These are phyloP conservation scores for Chaetogeoica ovagalla DNA, from an alignment of 2,888 invertebrate species.

Conservation along the genomic window DNA sequence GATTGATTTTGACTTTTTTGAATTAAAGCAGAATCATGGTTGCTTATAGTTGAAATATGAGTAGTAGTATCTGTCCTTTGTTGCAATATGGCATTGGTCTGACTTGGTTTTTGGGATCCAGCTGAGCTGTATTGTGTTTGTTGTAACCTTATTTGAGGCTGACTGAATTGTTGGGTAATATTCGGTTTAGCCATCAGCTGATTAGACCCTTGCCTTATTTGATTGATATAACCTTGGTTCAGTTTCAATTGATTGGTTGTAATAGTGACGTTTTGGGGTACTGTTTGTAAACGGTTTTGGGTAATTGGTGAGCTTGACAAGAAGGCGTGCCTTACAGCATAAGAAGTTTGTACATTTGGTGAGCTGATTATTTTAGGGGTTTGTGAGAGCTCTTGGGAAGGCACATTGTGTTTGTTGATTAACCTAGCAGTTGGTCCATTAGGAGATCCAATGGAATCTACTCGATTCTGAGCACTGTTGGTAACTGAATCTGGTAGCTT, in stretches of 20 bases:
- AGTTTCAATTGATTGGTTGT: constrained; percentile 49
- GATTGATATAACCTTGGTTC: constrained; percentile 50
- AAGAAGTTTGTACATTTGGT: constrained; percentile 50
- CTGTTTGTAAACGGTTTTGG: constrained; percentile 48
- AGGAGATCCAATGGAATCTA: constrained; percentile 52
- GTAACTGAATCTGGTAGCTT: constrained; percentile 50
- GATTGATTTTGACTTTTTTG: constrained; percentile 41
- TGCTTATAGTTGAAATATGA: constrained; percentile 26
- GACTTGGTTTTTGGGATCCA: constrained; percentile 47
- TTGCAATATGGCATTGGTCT: constrained; percentile 47
- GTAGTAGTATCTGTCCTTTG: constrained; percentile 48
- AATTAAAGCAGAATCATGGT: constrained; percentile 28
- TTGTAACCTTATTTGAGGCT: constrained; percentile 49
- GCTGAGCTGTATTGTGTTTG: constrained; percentile 46
- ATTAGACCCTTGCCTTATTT: constrained; percentile 45
- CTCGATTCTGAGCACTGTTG: constrained; percentile 52
- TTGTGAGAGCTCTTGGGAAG: constrained; percentile 52
- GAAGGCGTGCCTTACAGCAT: constrained; percentile 44
- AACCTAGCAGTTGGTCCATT: constrained; percentile 46
- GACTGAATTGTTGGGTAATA: constrained; percentile 37
- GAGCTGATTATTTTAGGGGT: constrained; percentile 36
- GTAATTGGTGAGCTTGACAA: constrained; percentile 42
- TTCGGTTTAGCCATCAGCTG: constrained; percentile 35
- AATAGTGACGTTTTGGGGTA: constrained; percentile 50
- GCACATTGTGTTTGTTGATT: constrained; percentile 51